phyloP scores from a whole-genome alignment of 2,113 vertebrate genomes.

The Gobio gobio region DNA sequence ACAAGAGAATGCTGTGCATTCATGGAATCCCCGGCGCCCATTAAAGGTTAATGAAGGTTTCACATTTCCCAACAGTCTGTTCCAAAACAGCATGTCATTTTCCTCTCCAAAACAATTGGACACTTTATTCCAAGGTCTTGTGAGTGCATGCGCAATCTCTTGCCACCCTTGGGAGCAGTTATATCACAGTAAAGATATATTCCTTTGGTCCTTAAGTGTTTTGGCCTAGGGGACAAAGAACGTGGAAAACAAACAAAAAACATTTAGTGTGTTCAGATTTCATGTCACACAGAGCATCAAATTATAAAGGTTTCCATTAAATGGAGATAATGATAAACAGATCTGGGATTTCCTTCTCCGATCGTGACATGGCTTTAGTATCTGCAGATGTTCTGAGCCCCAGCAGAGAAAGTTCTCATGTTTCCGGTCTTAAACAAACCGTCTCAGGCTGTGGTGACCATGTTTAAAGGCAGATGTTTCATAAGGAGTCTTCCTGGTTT shows the following conservation, averaged over 20 bases:
- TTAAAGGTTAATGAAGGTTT: slow-evolving; percentile 66
- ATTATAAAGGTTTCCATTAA: slow-evolving; percentile 48
- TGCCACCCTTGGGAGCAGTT: slow-evolving; percentile 18
- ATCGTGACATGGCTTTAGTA: slow-evolving; percentile 47
- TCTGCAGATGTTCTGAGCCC: slow-evolving; percentile 45
- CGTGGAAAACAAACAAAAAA: slow-evolving; percentile 33
- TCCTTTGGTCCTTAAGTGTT: slow-evolving; percentile 16
- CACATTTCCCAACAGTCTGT: slow-evolving; percentile 58
- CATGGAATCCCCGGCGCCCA: slow-evolving; percentile 57
- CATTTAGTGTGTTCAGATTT: slow-evolving; percentile 23
- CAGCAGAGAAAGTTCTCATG: slow-evolving; percentile 45
- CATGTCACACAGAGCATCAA: slow-evolving; percentile 34
- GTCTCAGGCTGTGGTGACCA: slow-evolving; percentile 26
- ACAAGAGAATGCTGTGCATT: slow-evolving; percentile 40
- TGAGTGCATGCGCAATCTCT: slow-evolving; percentile 29
- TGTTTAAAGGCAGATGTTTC: slow-evolving; percentile 46
- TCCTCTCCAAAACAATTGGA: slow-evolving; percentile 35
- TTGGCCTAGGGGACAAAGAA: slow-evolving; percentile 21
- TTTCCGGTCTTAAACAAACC: slow-evolving; percentile 53
- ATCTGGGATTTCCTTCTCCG: slow-evolving; percentile 55
- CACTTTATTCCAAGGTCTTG: slow-evolving; percentile 6
- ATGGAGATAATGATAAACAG: slow-evolving; percentile 51
- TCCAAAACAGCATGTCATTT: slow-evolving; percentile 59
- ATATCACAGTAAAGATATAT: slow-evolving; percentile 28
- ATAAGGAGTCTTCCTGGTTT: slow-evolving; percentile 45